A percentile compares a stretch with the other conserved stretches of the same genome.
phyloP scores from a whole-genome alignment of 2,888 invertebrate genomes.

The Teleiodes luculella region DNA sequence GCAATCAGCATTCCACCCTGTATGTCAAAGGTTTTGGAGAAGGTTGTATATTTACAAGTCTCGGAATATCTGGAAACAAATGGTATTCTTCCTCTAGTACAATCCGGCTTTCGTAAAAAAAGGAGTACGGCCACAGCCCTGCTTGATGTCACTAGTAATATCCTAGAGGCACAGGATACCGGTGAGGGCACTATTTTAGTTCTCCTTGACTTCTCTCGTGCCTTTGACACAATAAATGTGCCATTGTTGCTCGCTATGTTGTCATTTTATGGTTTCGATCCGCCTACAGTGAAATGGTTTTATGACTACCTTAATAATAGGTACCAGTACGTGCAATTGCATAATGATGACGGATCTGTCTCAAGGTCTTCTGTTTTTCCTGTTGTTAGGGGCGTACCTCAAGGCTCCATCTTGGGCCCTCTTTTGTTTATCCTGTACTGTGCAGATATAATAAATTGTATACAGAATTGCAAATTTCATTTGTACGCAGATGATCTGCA shows the following conservation, averaged over 20 bases:
- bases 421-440: background rate
- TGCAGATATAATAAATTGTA: background rate
- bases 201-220: too few species aligned
- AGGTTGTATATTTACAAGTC: slow-evolving; percentile 7
- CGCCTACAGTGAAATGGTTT: too few species aligned
- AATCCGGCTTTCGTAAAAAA: too few species aligned
- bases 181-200: slow-evolving; percentile 22
- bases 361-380: background rate
- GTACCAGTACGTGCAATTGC: background rate
- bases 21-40: slow-evolving; percentile 18
- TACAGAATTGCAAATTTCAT: slow-evolving; percentile 1
- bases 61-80: slow-evolving; percentile 3
- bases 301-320: background rate
- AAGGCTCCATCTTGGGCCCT: slow-evolving; percentile 5
- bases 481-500: slow-evolving; percentile 3
- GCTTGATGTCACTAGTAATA: too few species aligned
- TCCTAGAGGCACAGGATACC: slow-evolving; percentile 20
- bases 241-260: slow-evolving; percentile 1
- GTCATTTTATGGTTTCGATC: background rate
- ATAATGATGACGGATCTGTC: background rate
- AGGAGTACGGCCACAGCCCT: too few species aligned
- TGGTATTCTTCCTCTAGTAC: slow-evolving; percentile 1
- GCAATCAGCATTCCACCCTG: slow-evolving; percentile 27
- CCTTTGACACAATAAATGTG: slow-evolving; percentile 29
- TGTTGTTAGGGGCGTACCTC: background rate